Base-by-base conservation (phyloP, 2,888 invertebrate genomes). In the Odontocerum albicorne region DNA sequence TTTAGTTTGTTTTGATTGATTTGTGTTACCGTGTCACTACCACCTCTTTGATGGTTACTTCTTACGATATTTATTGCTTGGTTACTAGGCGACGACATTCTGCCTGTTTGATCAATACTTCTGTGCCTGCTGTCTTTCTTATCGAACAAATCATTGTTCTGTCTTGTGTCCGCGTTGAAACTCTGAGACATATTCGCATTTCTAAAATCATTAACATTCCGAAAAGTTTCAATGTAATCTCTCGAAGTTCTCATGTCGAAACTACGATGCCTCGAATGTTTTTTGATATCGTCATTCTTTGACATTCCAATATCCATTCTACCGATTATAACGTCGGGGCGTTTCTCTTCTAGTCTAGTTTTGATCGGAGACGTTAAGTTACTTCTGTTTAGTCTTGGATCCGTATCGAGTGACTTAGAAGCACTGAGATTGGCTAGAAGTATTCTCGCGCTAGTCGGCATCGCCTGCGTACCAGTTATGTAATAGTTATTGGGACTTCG, bases 251-350 rank as follows among this genome's bases (percentile, higher is more conserved):
- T 70, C 15, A 72, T 74, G 31, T 82, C 82, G 38, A 79, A 72
- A 1, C 80, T 78, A 62, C 77, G 77, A 67, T 82, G 79, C 33
- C 82, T 68, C 6, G 73, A 62, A 65, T 83, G 82, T 59, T 78
- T 77, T 61, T 77, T 77, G 72, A 76, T 51, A 71, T 79, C 62
- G 70, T 76, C n/a, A 6, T 19, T 17, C 7, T 20, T 13, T 13
- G n/a, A 2, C 7, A 17, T 27, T 3, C 33, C 36, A 1, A 19
- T 10, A 7, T 49, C 49, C 20, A 32, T 12, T 12, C 49, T 32
- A 1, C 50, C 43, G 16, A 20, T 43, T 1, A 50, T 27, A n/a
- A 44, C 44, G 44, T 51, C 51, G 8, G 43, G 44, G 3, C 43
- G 32, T 32, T 45, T 12, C 33, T 13, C 19, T 10, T 35, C 35